A percentile compares a stretch with the other conserved stretches of the same genome.
phyloP scores from a whole-genome alignment of 2,113 vertebrate genomes.

The Catharus bicknelli region DNA sequence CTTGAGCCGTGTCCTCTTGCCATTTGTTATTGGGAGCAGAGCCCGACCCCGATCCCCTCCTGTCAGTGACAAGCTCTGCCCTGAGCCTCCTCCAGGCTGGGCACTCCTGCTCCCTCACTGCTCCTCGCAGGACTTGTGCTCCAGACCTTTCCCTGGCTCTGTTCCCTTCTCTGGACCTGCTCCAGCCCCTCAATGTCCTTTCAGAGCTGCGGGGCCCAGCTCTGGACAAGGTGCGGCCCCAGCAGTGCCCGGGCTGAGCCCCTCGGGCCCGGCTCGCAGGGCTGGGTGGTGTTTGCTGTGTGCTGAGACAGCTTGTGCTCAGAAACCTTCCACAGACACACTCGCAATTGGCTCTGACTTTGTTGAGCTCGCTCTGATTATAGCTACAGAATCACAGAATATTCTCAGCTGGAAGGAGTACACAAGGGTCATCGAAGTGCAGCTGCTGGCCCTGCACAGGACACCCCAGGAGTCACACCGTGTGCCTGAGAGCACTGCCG shows the following conservation, averaged over 20 bases:
- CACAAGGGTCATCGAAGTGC: too few species aligned
- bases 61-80: fast-evolving
- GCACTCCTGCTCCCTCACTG: not conserved
- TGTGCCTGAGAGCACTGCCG: not conserved
- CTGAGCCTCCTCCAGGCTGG: not conserved
- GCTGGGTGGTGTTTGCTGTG: not conserved
- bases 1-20: not conserved
- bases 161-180: not conserved
- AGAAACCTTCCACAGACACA: fast-evolving
- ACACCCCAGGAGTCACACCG: not conserved
- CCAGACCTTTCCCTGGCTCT: not conserved
- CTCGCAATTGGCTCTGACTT: fast-evolving
- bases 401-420: not conserved
- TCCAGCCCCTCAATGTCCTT: not conserved
- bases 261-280: not conserved
- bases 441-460: not conserved
- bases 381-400: not conserved
- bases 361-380: fast-evolving
- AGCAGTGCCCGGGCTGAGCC: not conserved
- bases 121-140: not conserved
- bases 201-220: not conserved
- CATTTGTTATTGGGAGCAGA: not conserved
- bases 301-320: not conserved
- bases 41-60: not conserved
- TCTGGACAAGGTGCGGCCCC: not conserved